Base-by-base conservation (phyloP, 2,797 vertebrate species). In the Sternotherus odoratus region DNA sequence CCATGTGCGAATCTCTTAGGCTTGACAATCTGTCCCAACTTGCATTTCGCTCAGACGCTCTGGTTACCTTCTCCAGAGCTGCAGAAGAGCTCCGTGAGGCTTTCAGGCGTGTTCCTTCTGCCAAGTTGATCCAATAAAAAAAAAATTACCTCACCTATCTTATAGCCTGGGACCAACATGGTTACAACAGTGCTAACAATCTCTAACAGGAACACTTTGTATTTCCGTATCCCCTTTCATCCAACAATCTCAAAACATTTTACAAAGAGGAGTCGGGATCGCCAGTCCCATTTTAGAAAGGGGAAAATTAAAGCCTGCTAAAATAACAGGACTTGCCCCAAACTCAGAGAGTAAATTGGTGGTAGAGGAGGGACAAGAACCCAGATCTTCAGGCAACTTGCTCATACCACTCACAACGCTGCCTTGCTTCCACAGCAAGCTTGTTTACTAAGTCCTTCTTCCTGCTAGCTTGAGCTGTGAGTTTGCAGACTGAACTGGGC, bases 401-500 rank as follows among this genome's bases (percentile, higher is more conserved):
- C 24, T 49, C 72, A 36, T 3, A 36, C 11, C 1, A 46, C 4
- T 54, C 51, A 63, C 30, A 16, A 11, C 5, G 11, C 46, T 39
- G 30, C 46, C 33, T 26, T 28, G 54, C 74, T 91, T 72, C 75
- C 79, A 0, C 0, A 54, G 60, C 51, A 0, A 0, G 81, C 49
- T 75, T 1, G 0, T 63, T 72, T 1, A 10, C 83, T 85, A 88
- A 88, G 36, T 54, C 1, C 0, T 0, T 36, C 39, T 87, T 26
- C 81, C 78, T 63, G 83, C 0, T 0, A 57, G 86, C 48, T 49
- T 24, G 49, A 92, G 66, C 51, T 85, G 78, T 88, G 85, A 0
- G 0, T 60, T 79, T 89, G 79, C n/a, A 74, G 82, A 51, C 87
- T 1, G 2, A 89, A 36, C 63, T 5, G 0, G 0, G 1, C 6